A percentile compares a stretch with the other conserved stretches of the same genome.
These are phyloP conservation scores for Rhadina sibilatrix DNA, from an alignment of 2,113 vertebrate genomes.

Conservation along the genomic window DNA sequence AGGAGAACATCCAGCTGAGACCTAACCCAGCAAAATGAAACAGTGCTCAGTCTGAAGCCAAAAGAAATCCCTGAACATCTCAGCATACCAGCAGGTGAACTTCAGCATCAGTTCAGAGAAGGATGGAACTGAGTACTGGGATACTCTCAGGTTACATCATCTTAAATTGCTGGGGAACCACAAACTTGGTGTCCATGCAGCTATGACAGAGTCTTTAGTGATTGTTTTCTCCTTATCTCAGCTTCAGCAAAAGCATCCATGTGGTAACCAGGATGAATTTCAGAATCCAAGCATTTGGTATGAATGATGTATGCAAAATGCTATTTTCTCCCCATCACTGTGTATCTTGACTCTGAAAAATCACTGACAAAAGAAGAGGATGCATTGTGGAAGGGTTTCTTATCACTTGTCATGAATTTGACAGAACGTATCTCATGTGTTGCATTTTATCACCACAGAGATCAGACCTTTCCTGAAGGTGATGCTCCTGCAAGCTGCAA, in stretches of 20 bases:
- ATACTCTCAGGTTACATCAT: not conserved
- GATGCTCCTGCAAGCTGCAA: not conserved
- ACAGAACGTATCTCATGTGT: not conserved
- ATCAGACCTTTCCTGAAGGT: not conserved
- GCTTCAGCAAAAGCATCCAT: not conserved
- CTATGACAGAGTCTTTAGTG: not conserved
- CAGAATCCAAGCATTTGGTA: not conserved
- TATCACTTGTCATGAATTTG: not conserved
- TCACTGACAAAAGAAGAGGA: not conserved
- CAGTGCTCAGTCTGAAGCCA: not conserved
- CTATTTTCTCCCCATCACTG: not conserved
- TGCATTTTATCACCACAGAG: not conserved
- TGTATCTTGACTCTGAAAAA: not conserved
- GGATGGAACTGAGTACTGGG: not conserved
- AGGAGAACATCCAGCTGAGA: not conserved
- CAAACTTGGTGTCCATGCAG: not conserved
- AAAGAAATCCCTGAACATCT: not conserved
- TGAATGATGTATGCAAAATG: not conserved
- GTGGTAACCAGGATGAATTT: not conserved
- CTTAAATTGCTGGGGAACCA: not conserved
- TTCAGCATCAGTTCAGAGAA: not conserved
- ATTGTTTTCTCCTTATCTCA: not conserved
- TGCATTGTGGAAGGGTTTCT: not conserved
- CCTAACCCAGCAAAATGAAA: not conserved
- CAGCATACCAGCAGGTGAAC: not conserved